phyloP scores from a whole-genome alignment of 2,797 vertebrate genomes.

The Eurystomus glaucurus region DNA sequence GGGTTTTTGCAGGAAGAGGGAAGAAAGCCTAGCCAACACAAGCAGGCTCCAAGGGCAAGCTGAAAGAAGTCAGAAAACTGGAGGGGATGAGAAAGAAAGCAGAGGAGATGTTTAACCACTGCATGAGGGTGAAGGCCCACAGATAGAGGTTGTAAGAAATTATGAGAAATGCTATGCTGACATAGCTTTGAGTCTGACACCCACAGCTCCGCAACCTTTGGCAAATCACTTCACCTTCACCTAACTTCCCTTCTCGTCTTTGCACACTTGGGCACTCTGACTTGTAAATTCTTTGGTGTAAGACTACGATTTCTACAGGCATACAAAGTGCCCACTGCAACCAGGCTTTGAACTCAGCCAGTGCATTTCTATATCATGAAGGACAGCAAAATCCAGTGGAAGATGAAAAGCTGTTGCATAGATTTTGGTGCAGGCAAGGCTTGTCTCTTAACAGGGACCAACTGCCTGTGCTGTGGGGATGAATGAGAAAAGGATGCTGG shows the following conservation, averaged over 20 bases:
- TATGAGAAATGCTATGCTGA: background rate
- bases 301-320: background rate
- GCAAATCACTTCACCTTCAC: background rate
- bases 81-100: background rate
- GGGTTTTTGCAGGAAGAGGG: background rate
- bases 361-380: background rate
- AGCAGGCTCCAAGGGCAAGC: background rate
- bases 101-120: background rate
- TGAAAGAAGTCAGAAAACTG: slow-evolving; percentile 2
- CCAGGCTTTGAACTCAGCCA: background rate
- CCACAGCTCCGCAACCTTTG: background rate
- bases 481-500: background rate
- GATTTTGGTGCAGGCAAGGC: background rate
- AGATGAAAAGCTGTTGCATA: background rate
- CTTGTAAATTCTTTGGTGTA: background rate
- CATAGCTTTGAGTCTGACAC: background rate
- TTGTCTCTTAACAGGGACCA: fast-evolving
- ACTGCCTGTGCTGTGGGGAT: background rate
- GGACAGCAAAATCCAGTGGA: background rate
- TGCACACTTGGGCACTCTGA: background rate
- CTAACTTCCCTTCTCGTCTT: background rate
- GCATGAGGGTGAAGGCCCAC: background rate
- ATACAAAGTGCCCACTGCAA: background rate
- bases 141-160: background rate
- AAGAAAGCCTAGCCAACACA: background rate